Percentiles rank a stretch among this genome's conserved stretches.
Evolutionary conservation across 23 tunicate genomes (phyloP).

Genomic region (Phallusia fumigata): DNA sequence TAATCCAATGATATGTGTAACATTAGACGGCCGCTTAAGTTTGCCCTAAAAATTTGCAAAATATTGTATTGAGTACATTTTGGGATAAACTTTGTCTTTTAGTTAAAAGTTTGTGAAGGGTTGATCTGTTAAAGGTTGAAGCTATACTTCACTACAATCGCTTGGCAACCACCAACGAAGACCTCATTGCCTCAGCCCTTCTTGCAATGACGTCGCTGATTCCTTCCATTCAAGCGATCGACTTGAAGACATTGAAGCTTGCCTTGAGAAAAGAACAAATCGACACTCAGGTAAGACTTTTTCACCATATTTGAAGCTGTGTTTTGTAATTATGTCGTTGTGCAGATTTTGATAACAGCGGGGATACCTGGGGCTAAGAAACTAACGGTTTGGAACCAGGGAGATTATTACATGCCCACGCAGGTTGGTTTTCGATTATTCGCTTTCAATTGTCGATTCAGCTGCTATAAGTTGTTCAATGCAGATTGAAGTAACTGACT

Average conservation of each 20-base stretch:
- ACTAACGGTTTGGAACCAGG: conserved; percentile 49
- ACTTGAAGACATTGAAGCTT: conserved; percentile 66
- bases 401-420: conserved; percentile 64
- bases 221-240: conserved; percentile 52
- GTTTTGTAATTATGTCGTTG: too few species aligned
- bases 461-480: neutral
- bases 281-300: conserved; percentile 41
- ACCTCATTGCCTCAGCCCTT: conserved; percentile 30
- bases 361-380: conserved; percentile 67
- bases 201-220: conserved; percentile 40
- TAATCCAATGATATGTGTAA: too few species aligned
- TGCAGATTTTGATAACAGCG: conserved; percentile 62
- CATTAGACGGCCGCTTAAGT: too few species aligned
- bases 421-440: conserved; percentile 24
- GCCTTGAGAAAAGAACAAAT: conserved; percentile 73
- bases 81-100: too few species aligned
- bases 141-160: conserved; percentile 42
- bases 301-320: neutral
- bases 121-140: conserved; percentile 34
- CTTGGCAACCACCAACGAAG: conserved; percentile 12
- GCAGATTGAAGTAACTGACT: conserved; percentile 72
- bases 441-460: too few species aligned
- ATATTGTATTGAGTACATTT: too few species aligned
- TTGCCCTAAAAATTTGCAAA: too few species aligned
- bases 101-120: too few species aligned